Evolutionary conservation across 1,140 invertebrate genomes (phyloP).

Genomic region (Araneus ventricosus): DNA sequence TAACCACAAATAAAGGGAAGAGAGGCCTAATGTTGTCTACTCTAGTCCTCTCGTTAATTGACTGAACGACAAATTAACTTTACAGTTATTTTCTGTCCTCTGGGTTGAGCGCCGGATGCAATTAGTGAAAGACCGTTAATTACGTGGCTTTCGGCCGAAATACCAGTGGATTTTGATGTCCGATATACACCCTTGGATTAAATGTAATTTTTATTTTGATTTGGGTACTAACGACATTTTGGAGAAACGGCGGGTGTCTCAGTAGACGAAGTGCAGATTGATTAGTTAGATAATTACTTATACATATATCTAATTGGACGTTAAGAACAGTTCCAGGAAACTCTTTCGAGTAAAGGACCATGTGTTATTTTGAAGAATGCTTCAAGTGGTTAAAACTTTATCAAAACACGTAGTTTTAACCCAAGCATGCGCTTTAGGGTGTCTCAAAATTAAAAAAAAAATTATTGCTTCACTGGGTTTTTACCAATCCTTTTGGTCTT

Average conservation of each 20-base stretch:
- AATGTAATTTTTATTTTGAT: neutral
- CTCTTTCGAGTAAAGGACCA: too few relatives aligned
- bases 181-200: neutral
- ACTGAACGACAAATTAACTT: neutral
- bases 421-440: too few relatives aligned
- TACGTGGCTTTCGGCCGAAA: slow-evolving; percentile 2
- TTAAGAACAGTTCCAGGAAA: too few relatives aligned
- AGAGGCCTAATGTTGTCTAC: neutral
- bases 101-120: neutral
- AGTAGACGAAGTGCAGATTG: neutral
- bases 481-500: too few relatives aligned
- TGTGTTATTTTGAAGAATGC: too few relatives aligned
- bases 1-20: neutral
- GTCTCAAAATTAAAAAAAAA: too few relatives aligned
- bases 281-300: too few relatives aligned
- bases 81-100: neutral
- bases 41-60: neutral
- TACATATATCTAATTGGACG: too few relatives aligned
- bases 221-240: neutral
- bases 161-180: neutral
- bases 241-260: neutral
- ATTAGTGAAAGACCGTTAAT: neutral
- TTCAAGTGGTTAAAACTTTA: too few relatives aligned
- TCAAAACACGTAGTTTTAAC: too few relatives aligned
- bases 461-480: too few relatives aligned